Evolutionary conservation across 2,888 invertebrate species (phyloP).

Genomic region (Bembecia ichneumoniformis): DNA sequence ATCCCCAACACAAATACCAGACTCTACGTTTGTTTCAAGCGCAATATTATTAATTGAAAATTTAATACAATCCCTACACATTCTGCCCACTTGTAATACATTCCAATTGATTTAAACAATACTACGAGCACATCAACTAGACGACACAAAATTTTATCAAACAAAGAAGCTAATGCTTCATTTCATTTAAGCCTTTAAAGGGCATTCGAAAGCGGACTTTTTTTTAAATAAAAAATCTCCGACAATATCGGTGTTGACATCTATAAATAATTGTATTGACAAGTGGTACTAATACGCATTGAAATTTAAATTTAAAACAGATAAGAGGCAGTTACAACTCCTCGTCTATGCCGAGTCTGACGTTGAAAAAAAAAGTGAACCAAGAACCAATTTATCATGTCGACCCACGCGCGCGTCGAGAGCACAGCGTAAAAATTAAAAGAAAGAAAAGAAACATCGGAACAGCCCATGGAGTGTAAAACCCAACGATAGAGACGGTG

Average conservation of each 20-base stretch:
- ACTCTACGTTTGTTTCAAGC: slow-evolving; percentile 24
- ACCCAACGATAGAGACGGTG: slow-evolving; percentile 66
- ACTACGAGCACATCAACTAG: background rate
- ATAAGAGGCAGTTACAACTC: slow-evolving; percentile 47
- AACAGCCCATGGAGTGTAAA: slow-evolving; percentile 63
- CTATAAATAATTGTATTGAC: slow-evolving; percentile 25
- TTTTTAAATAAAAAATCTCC: slow-evolving; percentile 23
- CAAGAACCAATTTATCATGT: slow-evolving; percentile 64
- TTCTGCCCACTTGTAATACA: background rate
- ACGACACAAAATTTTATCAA: slow-evolving; percentile 18
- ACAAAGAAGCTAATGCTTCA: slow-evolving; percentile 40
- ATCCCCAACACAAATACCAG: slow-evolving; percentile 40
- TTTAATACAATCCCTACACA: slow-evolving; percentile 11
- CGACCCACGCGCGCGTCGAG: slow-evolving; percentile 60
- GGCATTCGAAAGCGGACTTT: slow-evolving; percentile 14
- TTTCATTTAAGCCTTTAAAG: slow-evolving; percentile 27
- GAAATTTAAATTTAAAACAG: slow-evolving; percentile 36
- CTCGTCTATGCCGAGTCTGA: slow-evolving; percentile 55
- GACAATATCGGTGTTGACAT: slow-evolving; percentile 18
- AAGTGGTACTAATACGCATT: slow-evolving; percentile 32
- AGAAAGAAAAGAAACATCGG: slow-evolving; percentile 44
- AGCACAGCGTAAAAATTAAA: slow-evolving; percentile 58
- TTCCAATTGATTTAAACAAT: background rate
- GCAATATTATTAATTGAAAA: slow-evolving; percentile 18
- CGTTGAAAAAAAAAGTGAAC: slow-evolving; percentile 51